Base-by-base conservation (phyloP, 2,113 vertebrate genomes). In the rat (Rattus norvegicus) region DNA sequence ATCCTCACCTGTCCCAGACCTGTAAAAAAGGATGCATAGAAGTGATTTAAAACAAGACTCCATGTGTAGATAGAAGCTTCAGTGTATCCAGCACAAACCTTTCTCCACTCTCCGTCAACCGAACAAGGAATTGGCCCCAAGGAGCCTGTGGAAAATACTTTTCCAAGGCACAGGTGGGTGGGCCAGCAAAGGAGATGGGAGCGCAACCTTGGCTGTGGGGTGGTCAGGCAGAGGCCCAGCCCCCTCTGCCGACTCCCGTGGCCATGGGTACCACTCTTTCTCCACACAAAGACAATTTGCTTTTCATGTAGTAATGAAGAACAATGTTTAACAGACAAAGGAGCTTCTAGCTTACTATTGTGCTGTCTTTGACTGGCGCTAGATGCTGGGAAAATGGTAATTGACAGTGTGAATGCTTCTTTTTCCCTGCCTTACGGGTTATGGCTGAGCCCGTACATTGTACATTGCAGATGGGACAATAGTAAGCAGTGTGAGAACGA, bases 331-430 rank as follows among this genome's bases (percentile, higher is more conserved):
- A 97, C 97, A 98, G 98, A 98, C 98, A 98, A 99, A 99, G 97
- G 97, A 96, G 98, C 97, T 98, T 98, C 98, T 98, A 97, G 97
- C 97, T 98, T 98, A 98, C 98, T 99, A 98, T 98, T 98, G 98
- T 97, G 98, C 98, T 98, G 98, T 98, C 98, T 98, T 98, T 98
- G 98, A 98, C 96, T 96, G 97, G 97, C 2, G 11, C 97, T 98
- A 95, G 98, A 98, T 98, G 98, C 98, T 98, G 98, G 98, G 98
- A 98, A 96, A 98, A 98, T 98, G 98, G 98, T 98, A 98, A 98
- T 99, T 99, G 98, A 98, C 98, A 98, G 98, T 98, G 97, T 98
- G 98, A 99, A 98, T 98, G 98, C 98, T 98, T 94, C 97, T 98
- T 33, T 98, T 86, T 92, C 96, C 97, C 97, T 97, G 97, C 93